A percentile compares a stretch with the other conserved stretches of the same genome.
phyloP scores from a whole-genome alignment of 2,113 vertebrate genomes.

The Tragulus kanchil region DNA sequence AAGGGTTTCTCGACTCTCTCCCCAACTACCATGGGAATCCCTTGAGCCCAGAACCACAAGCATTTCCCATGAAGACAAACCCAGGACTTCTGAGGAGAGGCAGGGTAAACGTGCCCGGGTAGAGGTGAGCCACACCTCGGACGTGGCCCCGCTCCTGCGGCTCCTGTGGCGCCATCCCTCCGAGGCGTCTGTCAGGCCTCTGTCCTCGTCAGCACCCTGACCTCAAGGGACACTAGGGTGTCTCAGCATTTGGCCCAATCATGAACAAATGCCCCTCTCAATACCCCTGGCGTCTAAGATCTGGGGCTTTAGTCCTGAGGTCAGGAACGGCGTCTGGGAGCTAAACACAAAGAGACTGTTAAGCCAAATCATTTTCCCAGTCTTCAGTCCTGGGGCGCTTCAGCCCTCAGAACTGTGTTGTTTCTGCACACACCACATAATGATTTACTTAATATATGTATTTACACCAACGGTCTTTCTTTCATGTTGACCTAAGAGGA shows the following conservation, averaged over 20 bases:
- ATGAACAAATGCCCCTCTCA: neutral
- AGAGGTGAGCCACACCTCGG: neutral
- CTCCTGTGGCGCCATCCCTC: neutral
- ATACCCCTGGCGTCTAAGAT: neutral
- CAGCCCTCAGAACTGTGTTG: too few relatives aligned
- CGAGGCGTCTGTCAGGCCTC: neutral
- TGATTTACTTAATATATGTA: neutral
- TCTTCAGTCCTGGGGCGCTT: neutral
- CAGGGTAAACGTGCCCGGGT: neutral
- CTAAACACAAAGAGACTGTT: neutral
- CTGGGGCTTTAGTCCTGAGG: neutral
- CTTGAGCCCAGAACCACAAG: neutral
- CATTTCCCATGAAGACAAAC: neutral
- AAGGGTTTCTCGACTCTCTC: neutral
- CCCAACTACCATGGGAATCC: neutral
- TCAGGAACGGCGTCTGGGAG: neutral
- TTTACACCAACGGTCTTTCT: neutral
- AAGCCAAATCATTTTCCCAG: neutral
- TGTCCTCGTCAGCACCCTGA: too few relatives aligned
- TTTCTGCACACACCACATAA: rapidly evolving
- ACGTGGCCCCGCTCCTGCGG: rapidly evolving
- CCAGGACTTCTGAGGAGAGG: neutral
- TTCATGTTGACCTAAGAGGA: neutral
- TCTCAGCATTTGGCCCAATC: neutral
- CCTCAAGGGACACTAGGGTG: neutral